phyloP scores from a whole-genome alignment of 2,888 invertebrate genomes.

The Ormia ochracea region DNA sequence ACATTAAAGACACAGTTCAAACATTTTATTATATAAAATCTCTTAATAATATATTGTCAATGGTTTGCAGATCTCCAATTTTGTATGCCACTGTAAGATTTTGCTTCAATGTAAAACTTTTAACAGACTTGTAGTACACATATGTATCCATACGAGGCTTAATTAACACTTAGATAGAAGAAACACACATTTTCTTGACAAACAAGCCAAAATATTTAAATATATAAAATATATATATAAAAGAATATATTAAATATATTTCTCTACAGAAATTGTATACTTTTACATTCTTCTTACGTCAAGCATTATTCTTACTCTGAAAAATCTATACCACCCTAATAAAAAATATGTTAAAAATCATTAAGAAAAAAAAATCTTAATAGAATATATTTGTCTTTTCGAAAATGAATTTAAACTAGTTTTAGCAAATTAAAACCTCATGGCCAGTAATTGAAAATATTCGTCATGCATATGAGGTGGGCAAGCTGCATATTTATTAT shows the following conservation, averaged over 20 bases:
- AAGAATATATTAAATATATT: no score
- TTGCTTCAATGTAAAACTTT: slow-evolving; percentile 21
- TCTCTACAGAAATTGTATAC: no score
- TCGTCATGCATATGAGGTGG: slow-evolving; percentile 61
- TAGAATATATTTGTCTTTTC: slow-evolving; percentile 48
- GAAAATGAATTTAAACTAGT: slow-evolving; percentile 58
- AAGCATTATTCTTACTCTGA: not conserved
- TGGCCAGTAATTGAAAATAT: slow-evolving; percentile 63
- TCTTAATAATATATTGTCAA: not conserved
- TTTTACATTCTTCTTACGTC: no score
- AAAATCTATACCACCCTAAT: slow-evolving; percentile 8
- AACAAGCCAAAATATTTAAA: no score
- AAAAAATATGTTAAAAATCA: not conserved
- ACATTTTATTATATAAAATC: not conserved
- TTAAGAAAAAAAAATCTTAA: slow-evolving; percentile 22
- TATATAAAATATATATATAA: no score
- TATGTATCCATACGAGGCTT: slow-evolving; percentile 14
- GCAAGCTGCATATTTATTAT: slow-evolving; percentile 53
- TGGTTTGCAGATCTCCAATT: not conserved
- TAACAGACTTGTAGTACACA: slow-evolving; percentile 26
- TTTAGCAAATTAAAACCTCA: slow-evolving; percentile 60
- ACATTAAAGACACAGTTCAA: no score
- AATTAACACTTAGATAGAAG: slow-evolving; percentile 55
- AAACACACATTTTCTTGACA: slow-evolving; percentile 50
- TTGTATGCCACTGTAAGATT: not conserved